Evolutionary conservation across 1,140 invertebrate genomes (phyloP).

Genomic region (Lithobius niger): DNA sequence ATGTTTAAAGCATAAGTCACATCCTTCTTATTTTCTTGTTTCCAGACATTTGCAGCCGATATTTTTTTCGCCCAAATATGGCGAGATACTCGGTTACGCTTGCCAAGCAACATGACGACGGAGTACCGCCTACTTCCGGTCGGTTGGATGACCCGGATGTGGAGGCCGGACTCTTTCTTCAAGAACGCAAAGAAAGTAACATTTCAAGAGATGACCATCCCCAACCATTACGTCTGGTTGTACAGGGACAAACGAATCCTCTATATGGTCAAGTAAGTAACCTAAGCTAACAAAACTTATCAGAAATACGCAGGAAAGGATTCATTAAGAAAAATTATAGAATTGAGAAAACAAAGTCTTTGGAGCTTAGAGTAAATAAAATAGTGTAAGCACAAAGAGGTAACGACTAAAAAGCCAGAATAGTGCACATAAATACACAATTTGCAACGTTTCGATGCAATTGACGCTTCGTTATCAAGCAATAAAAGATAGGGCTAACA

Average conservation of each 20-base stretch:
- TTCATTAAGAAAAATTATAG: no score
- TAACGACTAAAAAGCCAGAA: no score
- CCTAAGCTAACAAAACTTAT: no score
- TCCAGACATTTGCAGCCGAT: slow-evolving; percentile 78
- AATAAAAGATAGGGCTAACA: no score
- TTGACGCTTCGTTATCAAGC: no score
- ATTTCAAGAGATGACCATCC: slow-evolving; percentile 87
- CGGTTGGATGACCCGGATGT: slow-evolving; percentile 78
- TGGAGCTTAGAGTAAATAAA: no score
- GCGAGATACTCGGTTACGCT: slow-evolving; percentile 66
- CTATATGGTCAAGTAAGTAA: slow-evolving; percentile 75
- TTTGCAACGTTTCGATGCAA: no score
- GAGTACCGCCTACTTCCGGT: slow-evolving; percentile 80
- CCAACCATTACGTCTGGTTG: slow-evolving; percentile 82
- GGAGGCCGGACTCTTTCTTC: slow-evolving; percentile 83
- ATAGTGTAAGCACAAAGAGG: no score
- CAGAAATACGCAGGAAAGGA: no score
- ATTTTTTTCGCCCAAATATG: slow-evolving; percentile 84
- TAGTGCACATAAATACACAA: no score
- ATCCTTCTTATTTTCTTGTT: slow-evolving; percentile 13
- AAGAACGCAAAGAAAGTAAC: slow-evolving; percentile 87
- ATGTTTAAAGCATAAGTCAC: not conserved
- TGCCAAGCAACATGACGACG: slow-evolving; percentile 83
- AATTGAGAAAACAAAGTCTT: no score
- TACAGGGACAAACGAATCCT: slow-evolving; percentile 79